Evolutionary conservation across 2,888 invertebrate species (phyloP), one percentile per base, ranked within the genome.

Genomic region (Timandra comae): DNA sequence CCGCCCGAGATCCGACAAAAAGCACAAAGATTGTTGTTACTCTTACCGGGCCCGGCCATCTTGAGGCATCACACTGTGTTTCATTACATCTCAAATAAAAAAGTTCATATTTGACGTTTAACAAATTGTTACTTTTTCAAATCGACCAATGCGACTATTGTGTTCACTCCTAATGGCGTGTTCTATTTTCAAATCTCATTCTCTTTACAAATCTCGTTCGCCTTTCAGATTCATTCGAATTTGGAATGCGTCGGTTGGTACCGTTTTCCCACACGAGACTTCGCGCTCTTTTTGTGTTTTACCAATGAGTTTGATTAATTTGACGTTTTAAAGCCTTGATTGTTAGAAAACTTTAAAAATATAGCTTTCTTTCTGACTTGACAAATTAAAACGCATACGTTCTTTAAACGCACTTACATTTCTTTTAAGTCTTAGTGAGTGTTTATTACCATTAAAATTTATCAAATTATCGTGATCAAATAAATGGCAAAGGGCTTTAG

Each of bases 101-200:
- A 84, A 81, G 71, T 78, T 82, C 79, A 82, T 81, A 82, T 84
- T 82, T 84, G 85, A 84, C 85, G 84, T 84, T 81, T 84, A 85
- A 85, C 85, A 85, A 85, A 85, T 85, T 82, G 84, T 84, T 84
- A 82, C 82, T 82, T 85, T 85, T 85, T 85, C 74, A 85, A 82
- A 85, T 85, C 82, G 72, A 81, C 85, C 84, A 84, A 85, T 84
- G 85, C 80, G 80, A 80, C 82, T 63, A 82, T 84, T 85, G 84
- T 84, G 76, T 77, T 79, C 80, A 65, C 59, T 81, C 75, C 79
- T 85, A 84, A 84, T 82, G 81, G 84, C 80, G 76, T 76, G 82
- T 79, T 84, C 85, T 80, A 82, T 85, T 85, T 85, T 78, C 76
- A 78, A 84, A 84, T 82, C 80, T 82, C 79, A 82, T 81, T 84